Base-by-base conservation (phyloP, 2,888 invertebrate species). In the Hirtodrosophila cameraria region DNA sequence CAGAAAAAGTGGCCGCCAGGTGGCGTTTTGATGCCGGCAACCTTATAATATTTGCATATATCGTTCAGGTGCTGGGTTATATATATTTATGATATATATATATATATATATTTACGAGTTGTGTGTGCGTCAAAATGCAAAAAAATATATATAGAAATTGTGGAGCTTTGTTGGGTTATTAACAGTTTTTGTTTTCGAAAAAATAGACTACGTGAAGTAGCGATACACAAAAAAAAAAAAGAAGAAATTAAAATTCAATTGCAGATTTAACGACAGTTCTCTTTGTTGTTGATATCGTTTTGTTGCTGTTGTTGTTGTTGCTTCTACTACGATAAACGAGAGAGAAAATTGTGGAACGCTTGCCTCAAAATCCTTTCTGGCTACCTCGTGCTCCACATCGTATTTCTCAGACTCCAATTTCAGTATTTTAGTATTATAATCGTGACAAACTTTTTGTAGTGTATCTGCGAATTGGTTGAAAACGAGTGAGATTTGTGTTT, bases 321-420 rank as follows among this genome's bases (percentile, higher is more conserved):
- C 20, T 33, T 45, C 28, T 39, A 42, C 31, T 43, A 54, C 39
- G 48, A 41, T 36, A 69, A 54, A 49, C 41, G 28, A 33, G 31
- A 66, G 46, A 45, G 46, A 52, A 36, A 46, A 25, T 57, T 52
- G 30, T 57, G 60, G 45, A 66, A 54, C 89, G 90, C 93, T 93
- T 94, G 98, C 98, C 97, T 99, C 98, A 92, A 95, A 94, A 92
- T 97, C 97, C 95, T 96, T 98, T 93, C 95, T 95, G 92, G 96
- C 94, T 92, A 98, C 97, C 93, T 97, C 97, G 93, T 95, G 94
- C 93, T 99, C 99, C 93, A 97, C 95, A 94, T 99, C 99, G 94
- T 97, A 99, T 94, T 99, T 99, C 93, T 96, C 84, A 86, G 89
- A 88, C 89, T 91, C 91, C 90, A 91, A 89, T 83, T 86, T 87